These are phyloP conservation scores for Phaedon cochleariae DNA, from an alignment of 2,888 invertebrate species.

Conservation along the genomic window DNA sequence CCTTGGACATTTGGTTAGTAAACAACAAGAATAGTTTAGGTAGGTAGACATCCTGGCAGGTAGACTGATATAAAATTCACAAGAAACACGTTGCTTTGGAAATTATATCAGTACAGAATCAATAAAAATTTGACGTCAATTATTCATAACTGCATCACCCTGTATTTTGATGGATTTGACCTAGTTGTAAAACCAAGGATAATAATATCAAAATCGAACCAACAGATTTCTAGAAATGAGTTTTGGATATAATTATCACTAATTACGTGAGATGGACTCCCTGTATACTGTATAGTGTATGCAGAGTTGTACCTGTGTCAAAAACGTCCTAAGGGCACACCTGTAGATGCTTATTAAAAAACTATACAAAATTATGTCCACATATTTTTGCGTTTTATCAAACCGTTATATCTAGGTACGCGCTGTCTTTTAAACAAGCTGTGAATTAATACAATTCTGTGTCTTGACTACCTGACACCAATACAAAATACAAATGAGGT, in stretches of 20 bases:
- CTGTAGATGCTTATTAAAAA: not conserved
- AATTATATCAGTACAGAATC: too few relatives aligned
- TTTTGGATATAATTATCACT: too few relatives aligned
- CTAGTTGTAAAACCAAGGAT: not conserved
- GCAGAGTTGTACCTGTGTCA: too few relatives aligned
- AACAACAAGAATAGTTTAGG: too few relatives aligned
- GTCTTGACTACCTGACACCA: not conserved
- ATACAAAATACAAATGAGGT: constrained; percentile 7
- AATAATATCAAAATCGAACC: not conserved
- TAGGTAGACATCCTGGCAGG: too few relatives aligned
- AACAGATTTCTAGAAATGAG: too few relatives aligned
- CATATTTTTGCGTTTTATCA: not conserved
- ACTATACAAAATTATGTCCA: not conserved
- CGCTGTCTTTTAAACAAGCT: not conserved
- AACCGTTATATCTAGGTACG: not conserved
- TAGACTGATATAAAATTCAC: too few relatives aligned
- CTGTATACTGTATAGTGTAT: too few relatives aligned
- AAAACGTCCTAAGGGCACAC: not conserved
- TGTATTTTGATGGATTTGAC: not conserved
- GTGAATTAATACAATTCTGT: not conserved
- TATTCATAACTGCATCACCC: not conserved
- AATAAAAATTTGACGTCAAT: too few relatives aligned
- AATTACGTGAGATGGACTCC: too few relatives aligned
- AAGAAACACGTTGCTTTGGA: too few relatives aligned
- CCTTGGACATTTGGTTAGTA: too few relatives aligned